A percentile compares a stretch with the other conserved stretches of the same genome.
phyloP scores from a whole-genome alignment of 2,888 invertebrate species.

The Nycteola revayana region DNA sequence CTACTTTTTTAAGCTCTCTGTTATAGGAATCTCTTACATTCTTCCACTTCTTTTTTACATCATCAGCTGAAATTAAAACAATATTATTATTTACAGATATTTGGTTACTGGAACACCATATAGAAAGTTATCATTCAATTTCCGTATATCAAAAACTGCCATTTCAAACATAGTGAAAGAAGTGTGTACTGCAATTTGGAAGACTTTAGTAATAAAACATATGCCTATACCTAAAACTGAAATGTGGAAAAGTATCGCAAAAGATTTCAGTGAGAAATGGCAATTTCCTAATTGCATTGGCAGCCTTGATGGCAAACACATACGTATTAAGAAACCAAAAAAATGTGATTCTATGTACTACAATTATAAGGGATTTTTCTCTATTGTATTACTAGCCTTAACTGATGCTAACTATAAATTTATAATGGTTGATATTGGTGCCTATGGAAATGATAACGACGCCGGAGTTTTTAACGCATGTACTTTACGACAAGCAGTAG shows the following conservation, averaged over 20 bases:
- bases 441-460: constrained; percentile 18
- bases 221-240: constrained; percentile 15
- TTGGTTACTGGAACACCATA: constrained; percentile 11
- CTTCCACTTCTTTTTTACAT: constrained; percentile 12
- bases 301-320: constrained; percentile 9
- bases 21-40: constrained; percentile 12
- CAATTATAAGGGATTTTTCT: constrained; percentile 8
- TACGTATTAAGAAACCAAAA: constrained; percentile 10
- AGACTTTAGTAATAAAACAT: constrained; percentile 5
- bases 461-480: constrained; percentile 13
- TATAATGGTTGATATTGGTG: constrained; percentile 15
- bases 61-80: constrained; percentile 12
- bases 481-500: constrained; percentile 7
- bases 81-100: constrained; percentile 11
- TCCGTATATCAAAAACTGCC: constrained; percentile 10
- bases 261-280: constrained; percentile 13
- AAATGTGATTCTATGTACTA: constrained; percentile 11
- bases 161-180: constrained; percentile 8
- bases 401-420: constrained; percentile 18
- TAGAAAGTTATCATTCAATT: constrained; percentile 9
- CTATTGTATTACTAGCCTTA: constrained; percentile 13
- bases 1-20: constrained; percentile 11
- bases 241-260: constrained; percentile 6
- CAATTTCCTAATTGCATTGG: constrained; percentile 19
- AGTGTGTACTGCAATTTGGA: constrained; percentile 6